These are phyloP conservation scores for Eurypyga helias DNA, from an alignment of 2,113 vertebrate genomes.

Conservation along the genomic window DNA sequence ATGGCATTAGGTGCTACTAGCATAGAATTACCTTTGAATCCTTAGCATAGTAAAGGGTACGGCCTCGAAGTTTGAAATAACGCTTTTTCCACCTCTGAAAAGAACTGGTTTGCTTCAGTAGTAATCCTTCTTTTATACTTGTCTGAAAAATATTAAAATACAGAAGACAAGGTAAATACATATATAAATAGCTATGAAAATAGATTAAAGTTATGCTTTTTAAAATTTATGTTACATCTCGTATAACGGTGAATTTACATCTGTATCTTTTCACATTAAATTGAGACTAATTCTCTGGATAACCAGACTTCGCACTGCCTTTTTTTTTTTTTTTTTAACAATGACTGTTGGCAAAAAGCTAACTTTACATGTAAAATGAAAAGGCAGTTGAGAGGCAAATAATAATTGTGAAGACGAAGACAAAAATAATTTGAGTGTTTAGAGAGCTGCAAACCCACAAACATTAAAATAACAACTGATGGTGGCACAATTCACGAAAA, in stretches of 20 bases:
- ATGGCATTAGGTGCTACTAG: not conserved
- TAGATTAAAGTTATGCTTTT: not conserved
- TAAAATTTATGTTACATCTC: not conserved
- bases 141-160: constrained; percentile 81
- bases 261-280: not conserved
- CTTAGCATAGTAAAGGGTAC: constrained; percentile 98
- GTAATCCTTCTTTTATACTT: constrained; percentile 94
- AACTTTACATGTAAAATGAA: not conserved
- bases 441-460: not conserved
- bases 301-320: not conserved
- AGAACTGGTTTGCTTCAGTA: constrained; percentile 99
- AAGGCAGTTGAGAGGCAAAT: not conserved
- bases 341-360: not conserved
- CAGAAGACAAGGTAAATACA: not conserved
- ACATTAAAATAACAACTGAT: not conserved
- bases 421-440: not conserved
- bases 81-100: constrained; percentile 99
- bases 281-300: not conserved
- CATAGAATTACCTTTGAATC: constrained; percentile 90
- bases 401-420: not conserved
- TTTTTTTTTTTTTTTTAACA: not conserved
- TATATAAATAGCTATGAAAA: not conserved
- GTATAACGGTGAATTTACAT: not conserved
- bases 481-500: not conserved
- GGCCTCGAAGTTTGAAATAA: constrained; percentile 96